phyloP scores from a whole-genome alignment of 2,797 vertebrate species.

The Telmatherina bonti region DNA sequence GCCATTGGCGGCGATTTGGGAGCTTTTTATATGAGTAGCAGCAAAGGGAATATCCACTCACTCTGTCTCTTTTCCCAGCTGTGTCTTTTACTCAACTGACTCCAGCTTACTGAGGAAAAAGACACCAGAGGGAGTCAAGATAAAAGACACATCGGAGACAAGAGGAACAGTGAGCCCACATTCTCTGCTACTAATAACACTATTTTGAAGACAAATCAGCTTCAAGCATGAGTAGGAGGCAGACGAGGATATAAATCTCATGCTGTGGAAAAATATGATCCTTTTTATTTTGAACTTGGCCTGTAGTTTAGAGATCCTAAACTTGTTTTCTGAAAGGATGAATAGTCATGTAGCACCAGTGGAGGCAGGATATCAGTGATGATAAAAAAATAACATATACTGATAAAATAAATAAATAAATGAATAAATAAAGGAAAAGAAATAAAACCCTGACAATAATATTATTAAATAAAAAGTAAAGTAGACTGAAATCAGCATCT shows the following conservation, averaged over 20 bases:
- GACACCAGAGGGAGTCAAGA: constrained; percentile 74
- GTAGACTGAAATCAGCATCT: background rate
- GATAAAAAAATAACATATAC: constrained; percentile 30
- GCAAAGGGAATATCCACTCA: constrained; percentile 47
- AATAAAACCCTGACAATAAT: background rate
- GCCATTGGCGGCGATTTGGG: constrained; percentile 48
- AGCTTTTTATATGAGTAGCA: constrained; percentile 51
- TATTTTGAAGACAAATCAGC: constrained; percentile 67
- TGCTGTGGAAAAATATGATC: constrained; percentile 44
- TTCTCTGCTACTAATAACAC: constrained; percentile 68
- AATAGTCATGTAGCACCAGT: constrained; percentile 25
- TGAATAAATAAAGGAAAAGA: background rate
- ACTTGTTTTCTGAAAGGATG: constrained; percentile 30
- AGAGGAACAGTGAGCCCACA: constrained; percentile 64
- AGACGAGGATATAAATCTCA: constrained; percentile 66
- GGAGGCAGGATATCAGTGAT: constrained; percentile 1
- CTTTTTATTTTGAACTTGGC: constrained; percentile 55
- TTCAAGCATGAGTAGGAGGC: constrained; percentile 61
- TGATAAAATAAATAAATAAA: constrained; percentile 10
- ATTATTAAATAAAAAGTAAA: constrained; percentile 1
- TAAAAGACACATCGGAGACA: constrained; percentile 73
- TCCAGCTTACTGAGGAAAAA: constrained; percentile 69
- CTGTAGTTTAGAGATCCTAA: constrained; percentile 49
- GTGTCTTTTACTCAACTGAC: constrained; percentile 75
- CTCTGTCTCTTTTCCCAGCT: constrained; percentile 63